Evolutionary conservation across 2,113 vertebrate genomes (phyloP), one percentile per base, ranked within the genome.

Genomic region (Aegotheles bennettii): DNA sequence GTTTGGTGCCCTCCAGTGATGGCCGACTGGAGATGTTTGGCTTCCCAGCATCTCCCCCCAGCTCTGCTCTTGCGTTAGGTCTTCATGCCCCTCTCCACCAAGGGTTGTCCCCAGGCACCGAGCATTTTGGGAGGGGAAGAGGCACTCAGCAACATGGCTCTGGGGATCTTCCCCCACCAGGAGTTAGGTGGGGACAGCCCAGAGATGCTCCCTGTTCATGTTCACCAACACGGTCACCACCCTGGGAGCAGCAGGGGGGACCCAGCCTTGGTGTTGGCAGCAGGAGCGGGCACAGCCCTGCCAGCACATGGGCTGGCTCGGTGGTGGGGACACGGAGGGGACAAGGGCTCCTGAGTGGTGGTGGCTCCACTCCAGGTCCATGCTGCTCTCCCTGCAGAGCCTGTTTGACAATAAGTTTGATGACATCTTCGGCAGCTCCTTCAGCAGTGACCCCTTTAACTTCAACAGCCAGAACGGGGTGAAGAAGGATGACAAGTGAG

Each of bases 391-490:
- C 24, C 42, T 16, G 2, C 94, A 99, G 99, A 97, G 92, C 87
- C 96, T 98, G 15, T 97, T 98, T 80, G 99, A 99, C 96, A 99
- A 98, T 80, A 99, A 98, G 90, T 99, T 99, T 35, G 99, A 99
- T 7, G 98, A 99, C 96, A 97, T 99, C 96, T 99, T 99, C 11
- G 99, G 99, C 92, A 99, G 98, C 79, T 98, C 99, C 0, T 98
- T 98, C 31, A 97, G 98, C 71, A 98, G 97, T 0, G 99, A 99
- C 84, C 99, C 99, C 4, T 99, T 99, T 97, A 99, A 99, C 97
- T 99, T 99, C 97, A 99, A 98, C 98, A 98, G 97, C 97, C 99
- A 99, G 95, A 99, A 99, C 0, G 99, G 99, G 81, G 98, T 99
- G 98, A 98, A 97, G 90, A 99, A 98, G 95, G 99, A 99, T 29